Percentiles rank a stretch among this genome's conserved stretches.
Evolutionary conservation across 2,797 vertebrate genomes (phyloP).

Genomic region (Eurystomus glaucurus): DNA sequence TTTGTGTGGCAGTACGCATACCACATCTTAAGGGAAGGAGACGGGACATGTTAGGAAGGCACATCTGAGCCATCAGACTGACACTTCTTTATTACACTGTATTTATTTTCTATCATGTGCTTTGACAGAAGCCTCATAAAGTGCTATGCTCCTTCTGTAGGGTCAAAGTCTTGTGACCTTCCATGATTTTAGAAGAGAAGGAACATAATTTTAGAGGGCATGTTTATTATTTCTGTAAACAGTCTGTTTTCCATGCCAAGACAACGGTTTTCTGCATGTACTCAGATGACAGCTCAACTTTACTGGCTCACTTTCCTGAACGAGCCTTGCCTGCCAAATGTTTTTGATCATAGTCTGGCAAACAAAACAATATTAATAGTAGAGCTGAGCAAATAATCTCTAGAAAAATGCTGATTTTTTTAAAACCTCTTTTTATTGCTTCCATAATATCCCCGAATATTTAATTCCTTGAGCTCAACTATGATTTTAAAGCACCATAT

Average conservation of each 20-base stretch:
- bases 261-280: conserved; percentile 6
- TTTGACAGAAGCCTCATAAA: conserved; percentile 71
- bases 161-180: conserved; percentile 50
- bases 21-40: neutral
- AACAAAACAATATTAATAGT: conserved; percentile 55
- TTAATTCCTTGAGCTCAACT: neutral
- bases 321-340: conserved; percentile 50
- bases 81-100: conserved; percentile 56
- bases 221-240: conserved; percentile 71
- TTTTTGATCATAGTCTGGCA: conserved; percentile 73
- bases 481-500: neutral
- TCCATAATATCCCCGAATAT: conserved; percentile 2
- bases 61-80: conserved; percentile 38
- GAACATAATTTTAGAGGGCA: conserved; percentile 52
- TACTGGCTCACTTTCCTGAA: conserved; percentile 52
- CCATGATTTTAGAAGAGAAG: conserved; percentile 25
- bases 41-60: neutral
- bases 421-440: conserved; percentile 11
- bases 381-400: conserved; percentile 47
- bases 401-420: conserved; percentile 46
- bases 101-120: conserved; percentile 72
- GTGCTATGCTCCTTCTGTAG: conserved; percentile 66
- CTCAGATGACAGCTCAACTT: conserved; percentile 63
- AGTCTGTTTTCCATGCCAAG: conserved; percentile 58
- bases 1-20: neutral